Base-by-base conservation (phyloP, 2,113 vertebrate species). In the Raphicerus campestris region DNA sequence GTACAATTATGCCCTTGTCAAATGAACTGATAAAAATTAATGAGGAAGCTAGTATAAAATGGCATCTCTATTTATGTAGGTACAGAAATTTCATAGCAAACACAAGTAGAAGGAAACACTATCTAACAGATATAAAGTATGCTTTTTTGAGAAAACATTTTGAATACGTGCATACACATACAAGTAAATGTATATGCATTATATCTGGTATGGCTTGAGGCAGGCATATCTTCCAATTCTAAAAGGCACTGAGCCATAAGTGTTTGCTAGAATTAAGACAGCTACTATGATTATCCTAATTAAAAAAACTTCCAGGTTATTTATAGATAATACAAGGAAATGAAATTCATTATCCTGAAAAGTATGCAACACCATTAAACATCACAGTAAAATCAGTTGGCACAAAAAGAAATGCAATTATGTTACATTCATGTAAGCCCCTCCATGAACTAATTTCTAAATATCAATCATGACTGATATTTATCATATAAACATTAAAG, bases 251-350 rank as follows among this genome's bases (percentile, higher is more conserved):
- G 95, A 97, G 73, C 32, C 97, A 60, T 85, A 90, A 87, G 83
- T 98, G 95, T 97, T 98, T 98, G 95, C 61, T 94, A 93, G 61
- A 94, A 42, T 75, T 97, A 96, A 96, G 53, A 98, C 91, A 98
- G 92, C 87, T 97, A 95, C 81, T 84, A 16, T 97, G 77, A 98
- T 99, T 98, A 98, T 92, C 87, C 94, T 98, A 98, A 99, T 98
- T 98, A 97, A 98, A 98, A 66, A 98, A 94, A 95, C 94, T 97
- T 94, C 97, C 93, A 97, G 91, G 94, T 98, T 98, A 98, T 99
- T 99, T 99, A 98, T 98, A 98, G 82, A 98, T 97, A 98, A 98
- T 98, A 95, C 83, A 98, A 98, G 97, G 93, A 98, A 98, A 98
- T 98, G 42, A 93, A 97, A 98, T 98, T 98, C 97, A 98, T 99